Evolutionary conservation across 2,797 vertebrate species (phyloP), one percentile per base, ranked within the genome.

Genomic region (Coregonus sp.): DNA sequence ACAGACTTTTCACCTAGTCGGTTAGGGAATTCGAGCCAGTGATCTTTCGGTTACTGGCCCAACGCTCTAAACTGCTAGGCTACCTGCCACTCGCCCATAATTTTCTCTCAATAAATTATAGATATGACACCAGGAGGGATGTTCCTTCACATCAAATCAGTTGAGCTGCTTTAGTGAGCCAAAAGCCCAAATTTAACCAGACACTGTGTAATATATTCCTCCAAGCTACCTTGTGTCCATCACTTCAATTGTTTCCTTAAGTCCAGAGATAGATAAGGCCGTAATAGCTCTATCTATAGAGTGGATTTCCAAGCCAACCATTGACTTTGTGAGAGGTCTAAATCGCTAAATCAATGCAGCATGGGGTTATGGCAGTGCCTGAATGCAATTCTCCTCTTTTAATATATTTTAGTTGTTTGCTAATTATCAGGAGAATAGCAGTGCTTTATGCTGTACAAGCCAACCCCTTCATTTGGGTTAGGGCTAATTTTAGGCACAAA

Each of bases 101-200:
- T 56, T 47, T 40, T 40, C 33, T 4, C 78, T 68, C 80, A 79
- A 89, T 91, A 81, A 92, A 93, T 92, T 87, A 92, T 92, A 89
- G 90, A 92, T 91, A 82, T 81, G 29, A 79, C 84, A 85, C 89
- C 85, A 76, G 85, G 82, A 83, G 86, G 83, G 85, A 88, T 87
- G 79, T 82, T 84, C 78, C 90, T 92, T 92, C 56, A 16, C 65
- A 71, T 80, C 83, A 86, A 81, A 90, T 74, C 79, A 59, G 74
- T 37, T 47, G 84, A 86, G 86, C 85, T 89, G 88, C 75, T 84
- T 92, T 90, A 88, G 87, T 84, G 85, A 92, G 84, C 88, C 89
- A 91, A 90, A 89, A 79, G 84, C 79, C 85, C 86, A 82, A 84
- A 90, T 89, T 89, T 89, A 75, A 75, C 71, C 52, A 66, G 68